A percentile compares a stretch with the other conserved stretches of the same genome.
phyloP scores from a whole-genome alignment of 2,113 vertebrate genomes.

The Benitochromis conjunctus region DNA sequence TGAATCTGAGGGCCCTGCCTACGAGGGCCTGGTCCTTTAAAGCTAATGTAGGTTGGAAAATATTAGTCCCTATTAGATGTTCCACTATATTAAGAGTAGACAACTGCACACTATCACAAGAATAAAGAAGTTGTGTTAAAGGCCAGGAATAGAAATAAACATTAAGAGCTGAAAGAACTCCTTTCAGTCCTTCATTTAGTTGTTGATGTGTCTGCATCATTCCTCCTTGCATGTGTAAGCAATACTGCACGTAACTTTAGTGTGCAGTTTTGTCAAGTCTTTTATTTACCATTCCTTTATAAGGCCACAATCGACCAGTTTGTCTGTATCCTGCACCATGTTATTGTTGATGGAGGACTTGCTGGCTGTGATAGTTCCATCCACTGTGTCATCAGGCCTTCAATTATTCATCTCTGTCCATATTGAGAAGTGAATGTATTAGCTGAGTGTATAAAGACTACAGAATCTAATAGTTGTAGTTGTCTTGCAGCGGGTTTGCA shows the following conservation, averaged over 20 bases:
- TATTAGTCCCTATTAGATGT: not conserved
- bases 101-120: slow-evolving; percentile 15
- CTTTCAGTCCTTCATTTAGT: not conserved
- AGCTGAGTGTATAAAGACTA: not conserved
- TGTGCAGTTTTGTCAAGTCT: not conserved
- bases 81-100: slow-evolving; percentile 34
- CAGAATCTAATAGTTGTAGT: not conserved
- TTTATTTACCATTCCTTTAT: slow-evolving; percentile 1
- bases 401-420: not conserved
- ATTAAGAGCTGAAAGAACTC: slow-evolving; percentile 8
- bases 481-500: not conserved
- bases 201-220: not conserved
- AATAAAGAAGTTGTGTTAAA: slow-evolving; percentile 2
- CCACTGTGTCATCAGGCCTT: not conserved
- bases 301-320: not conserved
- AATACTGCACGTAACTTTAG: not conserved
- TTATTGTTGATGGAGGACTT: not conserved
- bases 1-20: slow-evolving; percentile 90
- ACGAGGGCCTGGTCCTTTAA: slow-evolving; percentile 89
- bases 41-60: slow-evolving; percentile 26
- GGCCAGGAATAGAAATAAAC: slow-evolving; percentile 6
- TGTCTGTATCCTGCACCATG: slow-evolving; percentile 10
- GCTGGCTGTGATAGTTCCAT: not conserved
- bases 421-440: not conserved
- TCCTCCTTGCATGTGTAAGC: not conserved